phyloP scores from a whole-genome alignment of 2,113 vertebrate genomes.

The Saiga tatarica region DNA sequence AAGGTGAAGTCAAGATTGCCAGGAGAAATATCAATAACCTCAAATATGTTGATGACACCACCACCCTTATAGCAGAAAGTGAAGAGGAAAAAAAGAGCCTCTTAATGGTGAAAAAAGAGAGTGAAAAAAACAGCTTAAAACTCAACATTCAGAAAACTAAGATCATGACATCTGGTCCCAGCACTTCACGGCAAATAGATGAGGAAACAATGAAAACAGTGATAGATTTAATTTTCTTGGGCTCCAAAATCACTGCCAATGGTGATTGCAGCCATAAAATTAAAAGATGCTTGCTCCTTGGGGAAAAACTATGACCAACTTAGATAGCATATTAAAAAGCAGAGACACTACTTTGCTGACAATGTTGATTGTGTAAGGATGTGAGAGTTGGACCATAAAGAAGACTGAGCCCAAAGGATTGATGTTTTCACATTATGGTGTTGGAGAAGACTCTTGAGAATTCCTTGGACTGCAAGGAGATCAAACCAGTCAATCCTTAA shows the following conservation, averaged over 20 bases:
- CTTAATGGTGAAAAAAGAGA: neutral
- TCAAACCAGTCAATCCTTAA: neutral
- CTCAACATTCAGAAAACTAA: neutral
- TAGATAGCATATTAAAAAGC: neutral
- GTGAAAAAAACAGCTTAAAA: neutral
- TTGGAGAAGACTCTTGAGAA: neutral
- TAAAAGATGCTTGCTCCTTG: neutral
- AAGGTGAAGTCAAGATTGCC: neutral
- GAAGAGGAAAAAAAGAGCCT: neutral
- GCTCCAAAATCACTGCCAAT: neutral
- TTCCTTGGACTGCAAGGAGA: neutral
- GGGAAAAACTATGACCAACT: neutral
- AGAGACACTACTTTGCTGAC: neutral
- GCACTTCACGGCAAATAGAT: neutral
- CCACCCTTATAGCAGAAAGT: neutral
- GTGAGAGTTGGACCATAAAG: neutral
- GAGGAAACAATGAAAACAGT: neutral
- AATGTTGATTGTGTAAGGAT: neutral
- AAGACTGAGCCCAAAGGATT: neutral
- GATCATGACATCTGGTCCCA: neutral
- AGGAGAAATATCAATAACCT: neutral
- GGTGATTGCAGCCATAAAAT: neutral
- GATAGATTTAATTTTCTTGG: neutral
- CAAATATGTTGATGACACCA: neutral
- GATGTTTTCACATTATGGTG: neutral